Evolutionary conservation across 2,888 invertebrate genomes (phyloP), one percentile per base, ranked within the genome.

Genomic region (Spilarctia lutea): DNA sequence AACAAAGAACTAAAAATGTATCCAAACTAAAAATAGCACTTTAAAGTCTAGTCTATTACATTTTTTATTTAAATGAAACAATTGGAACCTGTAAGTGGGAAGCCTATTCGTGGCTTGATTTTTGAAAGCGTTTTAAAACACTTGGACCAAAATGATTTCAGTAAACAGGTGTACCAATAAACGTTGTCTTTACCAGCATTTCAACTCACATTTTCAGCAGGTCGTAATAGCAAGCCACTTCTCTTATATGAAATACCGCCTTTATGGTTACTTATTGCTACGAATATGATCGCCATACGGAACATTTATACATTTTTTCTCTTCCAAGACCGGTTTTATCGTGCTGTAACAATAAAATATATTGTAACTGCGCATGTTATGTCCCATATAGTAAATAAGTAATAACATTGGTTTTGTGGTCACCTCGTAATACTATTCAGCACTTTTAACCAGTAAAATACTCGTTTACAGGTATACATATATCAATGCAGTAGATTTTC

Each of bases 181-280:
- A 91, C 87, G 88, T 83, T 89, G 89, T 90, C 87, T 88, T 84
- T 86, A 82, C 86, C 83, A 85, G 85, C 86, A 83, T 94, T 94
- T 93, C 92, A 85, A 87, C 92, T 94, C 94, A 94, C 94, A 94
- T 94, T 84, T 85, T 84, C 84, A 83, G 85, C 84, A 85, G 90
- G 90, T 92, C 92, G 90, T 93, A 92, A 93, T 91, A 90, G 85
- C 88, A 87, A 90, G 89, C 89, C 89, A 90, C 90, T 92, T 90
- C 88, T 90, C 90, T 90, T 91, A 90, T 92, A 91, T 91, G 91
- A 93, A 94, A 93, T 91, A 92, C 91, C 88, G 86, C 85, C 88
- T 92, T 94, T 93, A 93, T 92, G 91, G 91, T 93, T 92, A 93
- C 92, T 93, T 93, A 94, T 92, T 92, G 91, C 89, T 82, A 83